A percentile compares a stretch with the other conserved stretches of the same genome.
phyloP scores from a whole-genome alignment of 2,888 invertebrate species.

The Mactromeris polynyma region DNA sequence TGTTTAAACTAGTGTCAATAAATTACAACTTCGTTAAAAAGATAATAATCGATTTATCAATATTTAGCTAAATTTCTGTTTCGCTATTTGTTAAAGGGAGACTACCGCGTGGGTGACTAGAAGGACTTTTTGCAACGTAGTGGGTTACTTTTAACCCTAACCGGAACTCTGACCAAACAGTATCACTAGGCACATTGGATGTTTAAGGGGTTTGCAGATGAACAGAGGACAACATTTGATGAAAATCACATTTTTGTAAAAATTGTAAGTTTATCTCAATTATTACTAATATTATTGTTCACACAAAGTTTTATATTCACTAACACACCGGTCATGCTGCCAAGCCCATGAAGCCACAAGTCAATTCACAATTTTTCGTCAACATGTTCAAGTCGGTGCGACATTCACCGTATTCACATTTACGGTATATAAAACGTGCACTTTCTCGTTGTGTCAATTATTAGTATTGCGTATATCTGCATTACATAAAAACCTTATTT shows the following conservation, averaged over 20 bases:
- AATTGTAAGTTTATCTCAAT: not conserved
- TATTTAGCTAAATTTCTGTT: too few species aligned
- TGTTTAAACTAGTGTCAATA: too few species aligned
- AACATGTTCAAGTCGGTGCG: not conserved
- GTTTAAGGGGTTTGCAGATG: not conserved
- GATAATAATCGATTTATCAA: too few species aligned
- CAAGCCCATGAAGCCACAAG: not conserved
- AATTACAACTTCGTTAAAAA: too few species aligned
- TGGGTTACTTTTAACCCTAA: not conserved
- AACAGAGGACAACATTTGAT: not conserved
- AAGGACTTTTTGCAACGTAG: not conserved
- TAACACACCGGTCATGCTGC: not conserved
- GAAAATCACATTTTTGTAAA: not conserved
- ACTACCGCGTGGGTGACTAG: not conserved
- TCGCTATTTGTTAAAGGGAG: not conserved
- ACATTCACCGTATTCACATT: not conserved
- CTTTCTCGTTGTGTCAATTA: too few species aligned
- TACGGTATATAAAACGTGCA: not conserved
- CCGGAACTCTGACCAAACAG: conserved; percentile 8
- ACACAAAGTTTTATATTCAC: too few species aligned
- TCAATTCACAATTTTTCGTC: not conserved
- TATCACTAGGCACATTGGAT: not conserved
- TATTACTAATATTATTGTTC: not conserved
- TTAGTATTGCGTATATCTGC: too few species aligned
- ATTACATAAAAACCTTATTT: too few species aligned